Conservation (phyloP, 2,888 invertebrate species). For the Ditula angustiorana region DNA sequence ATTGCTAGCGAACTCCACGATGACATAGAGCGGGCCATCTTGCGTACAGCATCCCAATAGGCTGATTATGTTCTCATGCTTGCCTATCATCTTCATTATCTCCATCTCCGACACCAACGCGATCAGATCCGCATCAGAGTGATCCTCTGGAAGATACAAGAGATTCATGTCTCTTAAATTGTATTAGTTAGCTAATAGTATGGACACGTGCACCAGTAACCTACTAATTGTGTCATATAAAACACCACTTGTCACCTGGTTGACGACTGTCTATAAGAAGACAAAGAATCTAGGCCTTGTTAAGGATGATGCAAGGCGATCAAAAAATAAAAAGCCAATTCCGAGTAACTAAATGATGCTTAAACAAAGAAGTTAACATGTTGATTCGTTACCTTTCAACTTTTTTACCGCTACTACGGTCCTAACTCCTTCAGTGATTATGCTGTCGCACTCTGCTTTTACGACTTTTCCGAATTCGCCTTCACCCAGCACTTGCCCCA, state of each 20-base stretch:
- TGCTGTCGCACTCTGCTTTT: conserved; percentile 92
- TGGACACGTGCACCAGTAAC: too few species aligned
- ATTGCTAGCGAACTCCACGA: conserved; percentile 95
- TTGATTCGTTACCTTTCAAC: conserved; percentile 92
- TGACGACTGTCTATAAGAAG: too few species aligned
- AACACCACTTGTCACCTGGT: too few species aligned
- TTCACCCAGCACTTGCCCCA: conserved; percentile 95
- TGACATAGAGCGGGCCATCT: conserved; percentile 94
- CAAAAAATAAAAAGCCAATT: too few species aligned
- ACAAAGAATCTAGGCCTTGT: too few species aligned
- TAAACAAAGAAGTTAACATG: too few species aligned
- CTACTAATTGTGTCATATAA: too few species aligned
- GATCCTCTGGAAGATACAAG: conserved; percentile 93
- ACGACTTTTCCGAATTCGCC: conserved; percentile 99
- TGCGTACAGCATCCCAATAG: conserved; percentile 98
- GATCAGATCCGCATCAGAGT: conserved; percentile 98
- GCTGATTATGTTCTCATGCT: conserved; percentile 99
- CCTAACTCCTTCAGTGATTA: conserved; percentile 50
- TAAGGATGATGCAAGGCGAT: too few species aligned
- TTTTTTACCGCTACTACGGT: conserved; percentile 93
- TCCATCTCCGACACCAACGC: conserved; percentile 99
- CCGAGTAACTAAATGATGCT: too few species aligned
- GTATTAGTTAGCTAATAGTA: too few species aligned
- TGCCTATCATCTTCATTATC: conserved; percentile 99
- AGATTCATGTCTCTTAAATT: too few species aligned